Percentiles rank a stretch among this genome's conserved stretches.
Evolutionary conservation across 37 sponge, comb jelly and placozoan species (phyloP).

Genomic region (Eunapius fragilis): DNA sequence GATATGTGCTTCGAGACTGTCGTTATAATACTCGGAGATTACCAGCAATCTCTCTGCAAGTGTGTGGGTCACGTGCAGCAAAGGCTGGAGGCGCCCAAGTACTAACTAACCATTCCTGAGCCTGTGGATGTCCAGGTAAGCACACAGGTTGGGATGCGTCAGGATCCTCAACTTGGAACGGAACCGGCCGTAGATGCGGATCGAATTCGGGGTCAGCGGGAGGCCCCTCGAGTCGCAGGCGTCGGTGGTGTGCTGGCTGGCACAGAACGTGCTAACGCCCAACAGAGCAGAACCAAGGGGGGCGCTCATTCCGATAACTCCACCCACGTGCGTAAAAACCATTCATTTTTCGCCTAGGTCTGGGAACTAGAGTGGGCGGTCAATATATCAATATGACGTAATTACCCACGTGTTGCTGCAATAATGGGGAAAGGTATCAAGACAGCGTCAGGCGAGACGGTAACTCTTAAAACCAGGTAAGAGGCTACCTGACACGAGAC

Average conservation of each 20-base stretch:
- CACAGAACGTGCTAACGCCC: constrained; percentile 83
- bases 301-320: background rate
- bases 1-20: constrained; percentile 72
- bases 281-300: constrained; percentile 56
- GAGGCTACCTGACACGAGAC: no score
- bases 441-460: constrained; percentile 40
- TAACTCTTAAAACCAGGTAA: constrained; percentile 53
- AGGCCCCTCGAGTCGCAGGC: constrained; percentile 89
- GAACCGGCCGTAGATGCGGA: constrained; percentile 85
- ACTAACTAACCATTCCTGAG: constrained; percentile 54
- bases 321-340: no score
- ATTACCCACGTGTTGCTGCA: background rate
- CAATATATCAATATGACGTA: background rate
- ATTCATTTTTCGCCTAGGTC: no score
- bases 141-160: constrained; percentile 74
- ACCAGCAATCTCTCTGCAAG: constrained; percentile 13
- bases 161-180: constrained; percentile 55
- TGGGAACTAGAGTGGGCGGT: no score
- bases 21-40: constrained; percentile 82
- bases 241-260: constrained; percentile 67
- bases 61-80: background rate
- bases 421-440: constrained; percentile 25
- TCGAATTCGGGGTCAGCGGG: constrained; percentile 88
- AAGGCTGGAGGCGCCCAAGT: no score
- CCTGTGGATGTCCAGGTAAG: constrained; percentile 80